Conservation (phyloP, 2,888 invertebrate genomes). For the Nebria salina region DNA sequence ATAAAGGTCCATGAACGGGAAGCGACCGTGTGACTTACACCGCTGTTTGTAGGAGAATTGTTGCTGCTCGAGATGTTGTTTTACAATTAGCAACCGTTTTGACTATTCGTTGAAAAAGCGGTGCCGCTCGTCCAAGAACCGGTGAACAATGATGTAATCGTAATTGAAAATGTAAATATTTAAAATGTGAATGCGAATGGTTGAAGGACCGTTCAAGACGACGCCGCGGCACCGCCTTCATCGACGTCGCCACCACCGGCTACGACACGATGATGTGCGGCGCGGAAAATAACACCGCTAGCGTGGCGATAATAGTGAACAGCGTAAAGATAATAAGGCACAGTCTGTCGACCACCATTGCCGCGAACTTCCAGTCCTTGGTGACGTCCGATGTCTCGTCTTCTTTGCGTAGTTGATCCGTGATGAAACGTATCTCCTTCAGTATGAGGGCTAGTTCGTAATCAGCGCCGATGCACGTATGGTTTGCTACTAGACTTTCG, state of each 20-base stretch:
- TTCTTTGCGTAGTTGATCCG: constrained; percentile 92
- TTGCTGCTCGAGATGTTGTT: neutral
- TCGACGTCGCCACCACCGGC: constrained; percentile 65
- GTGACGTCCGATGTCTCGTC: constrained; percentile 94
- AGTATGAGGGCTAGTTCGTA: constrained; percentile 95
- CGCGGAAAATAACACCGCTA: constrained; percentile 96
- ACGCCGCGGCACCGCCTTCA: constrained; percentile 21
- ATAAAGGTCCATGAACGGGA: constrained; percentile 31
- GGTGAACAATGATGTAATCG: constrained; percentile 33
- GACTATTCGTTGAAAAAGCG: neutral
- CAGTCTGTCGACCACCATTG: constrained; percentile 99
- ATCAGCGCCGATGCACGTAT: constrained; percentile 90
- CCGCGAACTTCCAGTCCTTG: constrained; percentile 99
- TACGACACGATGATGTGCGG: constrained; percentile 95
- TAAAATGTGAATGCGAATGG: constrained; percentile 41
- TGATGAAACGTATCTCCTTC: constrained; percentile 93
- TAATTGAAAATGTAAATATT: constrained; percentile 27
- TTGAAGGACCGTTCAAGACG: constrained; percentile 37
- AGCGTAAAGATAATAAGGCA: constrained; percentile 99
- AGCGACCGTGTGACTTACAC: constrained; percentile 14
- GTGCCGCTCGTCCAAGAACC: constrained; percentile 40
- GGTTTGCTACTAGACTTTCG: constrained; percentile 77
- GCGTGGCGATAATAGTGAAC: constrained; percentile 97
- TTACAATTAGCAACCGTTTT: neutral
- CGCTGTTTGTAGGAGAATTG: neutral